Base-by-base conservation (phyloP, 1,140 invertebrate species). In the Steinernema khuongi region DNA sequence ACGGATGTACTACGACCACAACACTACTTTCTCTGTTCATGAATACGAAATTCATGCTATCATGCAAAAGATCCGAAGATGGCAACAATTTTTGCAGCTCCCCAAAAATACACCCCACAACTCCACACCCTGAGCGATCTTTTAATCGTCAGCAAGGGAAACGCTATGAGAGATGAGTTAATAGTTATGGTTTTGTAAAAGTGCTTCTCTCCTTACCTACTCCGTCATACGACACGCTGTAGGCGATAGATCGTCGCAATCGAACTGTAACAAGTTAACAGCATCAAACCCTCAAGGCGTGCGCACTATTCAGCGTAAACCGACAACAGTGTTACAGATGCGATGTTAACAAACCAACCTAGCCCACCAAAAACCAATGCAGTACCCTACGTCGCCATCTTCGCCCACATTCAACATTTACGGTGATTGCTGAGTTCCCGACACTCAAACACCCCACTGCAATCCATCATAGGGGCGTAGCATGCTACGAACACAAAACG, bases 201-300 rank as follows among this genome's bases (percentile, higher is more conserved):
- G 36, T 11, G 36, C 14, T 7, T 60, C 7, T 60, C 22, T 60
- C 50, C 50, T 60, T 60, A 60, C 50, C 50, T 60, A 60, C 50
- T 60, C 50, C 50, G 26, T 60, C 50, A 22, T 60, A 60, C 14
- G 50, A 41, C 7, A 41, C 50, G 50, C 50, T 79, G 68, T 81
- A 81, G n/a, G 80, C 81, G 73, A 81, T 81, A 26, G 80, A 81
- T 28, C 80, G 80, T 17, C 80, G 80, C 72, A 81, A 83, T 22
- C 81, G 76, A 66, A 81, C 80, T 81, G 81, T 66, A 81, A 81
- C 28, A n/a, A 36, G 28, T 71, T 33, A 60, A 60, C 50, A 60
- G 50, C 50, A 60, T 60, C 50, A 60, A 7, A 11, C 36, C n/a
- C 36, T 41, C 36, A 41, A 26, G 26, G 22, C 50, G 26, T 60